These are phyloP conservation scores for Chitala chitala DNA, from an alignment of 2,113 vertebrate genomes.

Conservation along the genomic window DNA sequence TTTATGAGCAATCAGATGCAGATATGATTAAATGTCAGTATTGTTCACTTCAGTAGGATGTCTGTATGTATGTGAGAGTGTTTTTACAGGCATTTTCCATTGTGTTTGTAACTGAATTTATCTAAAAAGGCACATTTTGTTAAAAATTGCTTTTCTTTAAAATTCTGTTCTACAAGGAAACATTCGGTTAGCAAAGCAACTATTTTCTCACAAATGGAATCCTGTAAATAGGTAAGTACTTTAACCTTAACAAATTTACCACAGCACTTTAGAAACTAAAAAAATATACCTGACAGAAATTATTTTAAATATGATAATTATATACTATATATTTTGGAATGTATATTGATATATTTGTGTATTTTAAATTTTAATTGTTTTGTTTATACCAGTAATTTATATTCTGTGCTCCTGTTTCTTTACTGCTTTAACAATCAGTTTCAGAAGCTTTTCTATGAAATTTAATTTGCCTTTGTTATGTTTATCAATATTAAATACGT, in stretches of 20 bases:
- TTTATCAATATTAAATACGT: constrained; percentile 8
- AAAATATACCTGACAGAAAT: not conserved
- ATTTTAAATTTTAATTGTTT: constrained; percentile 8
- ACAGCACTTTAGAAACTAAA: constrained; percentile 17
- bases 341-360: constrained; percentile 1
- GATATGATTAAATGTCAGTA: not conserved
- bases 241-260: not conserved
- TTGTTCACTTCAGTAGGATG: not conserved
- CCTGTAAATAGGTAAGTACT: not conserved
- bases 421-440: not conserved
- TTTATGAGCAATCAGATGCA: not conserved
- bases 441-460: not conserved
- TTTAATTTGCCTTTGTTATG: constrained; percentile 8
- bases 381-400: constrained; percentile 1
- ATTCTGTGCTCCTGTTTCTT: constrained; percentile 23
- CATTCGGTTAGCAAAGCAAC: not conserved
- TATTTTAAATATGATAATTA: not conserved
- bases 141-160: not conserved
- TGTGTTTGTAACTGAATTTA: not conserved
- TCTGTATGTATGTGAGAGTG: not conserved
- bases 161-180: constrained; percentile 5
- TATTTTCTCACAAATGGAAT: not conserved
- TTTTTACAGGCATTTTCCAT: not conserved
- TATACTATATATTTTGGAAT: constrained; percentile 4
- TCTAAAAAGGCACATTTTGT: not conserved